Evolutionary conservation across 2,113 vertebrate species (phyloP).

Genomic region (Platycercus adscitus): DNA sequence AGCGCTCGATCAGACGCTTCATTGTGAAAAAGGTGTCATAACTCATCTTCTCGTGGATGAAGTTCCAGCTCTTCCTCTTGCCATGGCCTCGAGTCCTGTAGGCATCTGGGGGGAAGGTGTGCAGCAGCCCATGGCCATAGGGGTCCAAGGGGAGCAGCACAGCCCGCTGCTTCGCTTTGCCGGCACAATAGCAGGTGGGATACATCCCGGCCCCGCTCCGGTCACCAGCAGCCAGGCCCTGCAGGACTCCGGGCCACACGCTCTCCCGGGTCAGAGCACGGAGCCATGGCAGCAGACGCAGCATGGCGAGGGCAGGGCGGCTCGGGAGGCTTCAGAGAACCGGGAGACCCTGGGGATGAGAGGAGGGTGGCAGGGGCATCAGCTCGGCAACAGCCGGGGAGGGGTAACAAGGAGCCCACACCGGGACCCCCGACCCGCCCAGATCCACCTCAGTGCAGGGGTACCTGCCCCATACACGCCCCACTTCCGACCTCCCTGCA

Average conservation of each 20-base stretch:
- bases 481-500: neutral
- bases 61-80: constrained; percentile 87
- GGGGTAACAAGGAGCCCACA: rapidly evolving
- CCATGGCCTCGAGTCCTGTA: constrained; percentile 13
- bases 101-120: constrained; percentile 66
- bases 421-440: neutral
- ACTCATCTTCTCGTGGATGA: constrained; percentile 89
- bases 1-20: constrained; percentile 91
- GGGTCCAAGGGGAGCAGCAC: constrained; percentile 59
- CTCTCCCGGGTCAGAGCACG: constrained; percentile 42
- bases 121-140: constrained; percentile 40
- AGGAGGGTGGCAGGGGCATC: neutral
- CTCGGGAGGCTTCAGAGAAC: constrained; percentile 34
- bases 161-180: constrained; percentile 29
- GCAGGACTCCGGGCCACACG: constrained; percentile 8
- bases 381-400: neutral
- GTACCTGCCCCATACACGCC: neutral
- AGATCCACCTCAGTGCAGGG: too few species aligned
- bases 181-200: constrained; percentile 43
- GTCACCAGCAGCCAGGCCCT: constrained; percentile 47
- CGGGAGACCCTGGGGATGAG: constrained; percentile 23
- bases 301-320: constrained; percentile 57
- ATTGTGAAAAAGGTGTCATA: constrained; percentile 91
- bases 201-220: constrained; percentile 30
- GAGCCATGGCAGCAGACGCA: constrained; percentile 64